Evolutionary conservation across 2,113 vertebrate genomes (phyloP).

Genomic region (Nycticryphes semicollaris): DNA sequence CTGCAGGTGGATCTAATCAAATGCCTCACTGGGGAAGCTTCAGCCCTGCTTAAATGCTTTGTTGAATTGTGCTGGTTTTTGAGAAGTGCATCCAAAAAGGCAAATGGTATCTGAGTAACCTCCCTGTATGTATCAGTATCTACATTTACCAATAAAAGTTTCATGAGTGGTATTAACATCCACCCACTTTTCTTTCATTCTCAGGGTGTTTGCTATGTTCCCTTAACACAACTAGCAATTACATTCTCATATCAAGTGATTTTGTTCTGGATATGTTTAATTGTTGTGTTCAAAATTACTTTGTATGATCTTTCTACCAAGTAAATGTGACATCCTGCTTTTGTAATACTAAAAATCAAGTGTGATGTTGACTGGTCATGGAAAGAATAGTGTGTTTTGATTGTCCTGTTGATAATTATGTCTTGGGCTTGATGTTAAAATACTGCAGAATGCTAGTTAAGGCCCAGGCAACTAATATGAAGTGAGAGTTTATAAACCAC

Average conservation of each 20-base stretch:
- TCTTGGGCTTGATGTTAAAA: background rate
- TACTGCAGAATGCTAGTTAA: background rate
- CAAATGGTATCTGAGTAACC: background rate
- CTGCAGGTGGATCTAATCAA: background rate
- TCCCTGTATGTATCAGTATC: background rate
- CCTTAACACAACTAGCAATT: background rate
- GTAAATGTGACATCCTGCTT: background rate
- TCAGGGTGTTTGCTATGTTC: background rate
- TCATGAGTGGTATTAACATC: background rate
- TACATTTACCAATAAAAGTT: background rate
- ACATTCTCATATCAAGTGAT: background rate
- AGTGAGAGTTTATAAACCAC: background rate
- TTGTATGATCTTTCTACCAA: background rate
- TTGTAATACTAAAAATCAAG: background rate
- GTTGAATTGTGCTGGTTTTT: background rate
- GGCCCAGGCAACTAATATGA: background rate
- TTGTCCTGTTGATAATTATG: background rate
- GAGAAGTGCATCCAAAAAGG: background rate
- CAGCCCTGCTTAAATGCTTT: background rate
- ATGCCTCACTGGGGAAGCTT: background rate
- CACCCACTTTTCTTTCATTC: background rate
- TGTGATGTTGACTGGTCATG: background rate
- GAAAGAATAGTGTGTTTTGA: background rate
- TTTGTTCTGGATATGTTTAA: background rate
- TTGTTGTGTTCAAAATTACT: background rate